These are phyloP conservation scores for Protonibea diacanthus DNA, from an alignment of 2,797 vertebrate genomes.

Conservation along the genomic window DNA sequence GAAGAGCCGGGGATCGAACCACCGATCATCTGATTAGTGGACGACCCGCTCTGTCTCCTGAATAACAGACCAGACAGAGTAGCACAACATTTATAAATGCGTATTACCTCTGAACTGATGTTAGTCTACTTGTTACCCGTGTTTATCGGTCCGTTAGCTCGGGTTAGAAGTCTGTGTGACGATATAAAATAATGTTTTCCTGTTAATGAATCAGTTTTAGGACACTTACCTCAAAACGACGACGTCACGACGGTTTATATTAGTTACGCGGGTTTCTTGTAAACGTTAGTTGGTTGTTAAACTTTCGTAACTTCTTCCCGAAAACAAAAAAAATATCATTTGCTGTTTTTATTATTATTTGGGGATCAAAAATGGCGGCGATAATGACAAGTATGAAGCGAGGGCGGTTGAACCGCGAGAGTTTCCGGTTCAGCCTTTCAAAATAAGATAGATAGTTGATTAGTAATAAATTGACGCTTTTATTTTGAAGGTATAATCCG, in stretches of 20 bases:
- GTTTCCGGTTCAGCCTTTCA: neutral
- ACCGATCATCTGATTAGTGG: too few species aligned
- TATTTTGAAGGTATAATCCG: neutral
- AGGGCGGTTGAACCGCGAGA: neutral
- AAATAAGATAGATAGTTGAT: neutral
- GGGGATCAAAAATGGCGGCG: conserved; percentile 22
- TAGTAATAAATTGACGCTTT: neutral
- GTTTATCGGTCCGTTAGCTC: neutral
- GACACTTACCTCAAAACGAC: conserved; percentile 17
- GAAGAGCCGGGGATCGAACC: too few species aligned
- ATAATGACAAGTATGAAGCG: neutral
- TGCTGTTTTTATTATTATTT: conserved; percentile 16
- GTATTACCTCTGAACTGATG: neutral
- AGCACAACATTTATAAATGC: neutral
- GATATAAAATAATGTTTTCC: neutral
- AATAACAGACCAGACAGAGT: too few species aligned
- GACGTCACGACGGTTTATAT: neutral
- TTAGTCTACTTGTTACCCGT: neutral
- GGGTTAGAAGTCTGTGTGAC: neutral
- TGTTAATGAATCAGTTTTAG: neutral
- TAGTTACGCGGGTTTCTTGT: neutral
- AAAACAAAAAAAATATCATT: conserved; percentile 1
- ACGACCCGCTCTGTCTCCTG: too few species aligned
- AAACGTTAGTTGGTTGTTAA: neutral
- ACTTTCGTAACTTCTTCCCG: neutral